A percentile compares a stretch with the other conserved stretches of the same genome.
These are phyloP conservation scores for Lissocephala sabroskyi DNA, from an alignment of 2,888 invertebrate genomes.

Conservation along the genomic window DNA sequence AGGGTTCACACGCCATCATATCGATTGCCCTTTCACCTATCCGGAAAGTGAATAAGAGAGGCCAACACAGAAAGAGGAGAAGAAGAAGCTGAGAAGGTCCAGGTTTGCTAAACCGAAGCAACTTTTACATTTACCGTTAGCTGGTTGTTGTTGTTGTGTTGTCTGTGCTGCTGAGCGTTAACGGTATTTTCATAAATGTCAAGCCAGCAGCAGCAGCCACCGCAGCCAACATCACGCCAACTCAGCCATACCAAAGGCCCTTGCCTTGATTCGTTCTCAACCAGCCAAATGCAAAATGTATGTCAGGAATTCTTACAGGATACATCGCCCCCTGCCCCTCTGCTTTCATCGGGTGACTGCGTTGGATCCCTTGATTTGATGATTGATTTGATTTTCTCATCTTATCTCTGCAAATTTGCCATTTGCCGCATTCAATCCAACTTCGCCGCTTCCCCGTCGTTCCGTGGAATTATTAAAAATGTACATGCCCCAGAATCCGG, in stretches of 20 bases:
- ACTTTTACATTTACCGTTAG: no score
- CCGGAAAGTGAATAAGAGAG: no score
- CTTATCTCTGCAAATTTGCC: neutral
- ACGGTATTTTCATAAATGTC: neutral
- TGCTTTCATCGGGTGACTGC: neutral
- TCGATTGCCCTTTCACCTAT: constrained; percentile 30
- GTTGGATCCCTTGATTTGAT: no score
- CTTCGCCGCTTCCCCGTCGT: no score
- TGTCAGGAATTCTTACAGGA: constrained; percentile 21
- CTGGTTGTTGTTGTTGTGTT: neutral
- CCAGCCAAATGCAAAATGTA: constrained; percentile 16
- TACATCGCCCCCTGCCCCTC: no score
- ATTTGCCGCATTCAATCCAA: neutral
- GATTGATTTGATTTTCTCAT: constrained; percentile 23
- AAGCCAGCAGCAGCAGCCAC: no score
- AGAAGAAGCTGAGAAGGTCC: no score
- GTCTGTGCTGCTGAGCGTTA: neutral
- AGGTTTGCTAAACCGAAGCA: no score
- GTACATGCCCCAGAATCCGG: neutral
- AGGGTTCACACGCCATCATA: constrained; percentile 13
- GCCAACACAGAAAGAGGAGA: no score
- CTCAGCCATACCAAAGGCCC: no score
- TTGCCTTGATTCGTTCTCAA: no score
- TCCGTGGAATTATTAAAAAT: constrained; percentile 1
- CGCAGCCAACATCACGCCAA: no score